phyloP scores from a whole-genome alignment of 2,797 vertebrate species.

The Periophthalmus magnuspinnatus region DNA sequence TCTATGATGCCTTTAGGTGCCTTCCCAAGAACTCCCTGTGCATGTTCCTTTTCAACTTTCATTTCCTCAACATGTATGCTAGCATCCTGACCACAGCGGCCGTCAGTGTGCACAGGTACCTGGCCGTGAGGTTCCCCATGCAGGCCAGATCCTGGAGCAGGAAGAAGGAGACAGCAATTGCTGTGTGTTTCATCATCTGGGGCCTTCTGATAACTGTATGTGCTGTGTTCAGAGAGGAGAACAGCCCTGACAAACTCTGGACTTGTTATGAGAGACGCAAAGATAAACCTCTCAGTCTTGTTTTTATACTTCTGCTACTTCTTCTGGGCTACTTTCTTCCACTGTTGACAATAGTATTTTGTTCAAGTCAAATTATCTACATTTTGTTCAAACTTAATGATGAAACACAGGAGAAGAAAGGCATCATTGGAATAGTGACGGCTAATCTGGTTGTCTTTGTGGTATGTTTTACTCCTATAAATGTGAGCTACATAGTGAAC shows the following conservation, averaged over 20 bases:
- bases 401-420: conserved; percentile 48
- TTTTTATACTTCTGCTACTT: conserved; percentile 27
- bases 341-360: conserved; percentile 53
- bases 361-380: conserved; percentile 62
- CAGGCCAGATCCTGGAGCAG: conserved; percentile 30
- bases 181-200: conserved; percentile 68
- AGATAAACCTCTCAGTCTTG: rapidly evolving
- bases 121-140: conserved; percentile 67
- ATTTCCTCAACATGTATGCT: conserved; percentile 78
- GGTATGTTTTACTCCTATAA: conserved; percentile 80
- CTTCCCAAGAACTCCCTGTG: conserved; percentile 23
- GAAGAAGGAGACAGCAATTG: conserved; percentile 50
- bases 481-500: conserved; percentile 58
- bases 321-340: conserved; percentile 60
- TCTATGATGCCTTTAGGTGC: conserved; percentile 50
- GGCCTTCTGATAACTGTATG: conserved; percentile 6
- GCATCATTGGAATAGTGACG: conserved; percentile 60
- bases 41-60: conserved; percentile 55
- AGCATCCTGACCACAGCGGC: conserved; percentile 71
- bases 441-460: conserved; percentile 81
- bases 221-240: rapidly evolving
- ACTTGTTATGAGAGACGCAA: conserved; percentile 56
- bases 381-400: conserved; percentile 38
- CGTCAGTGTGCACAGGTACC: conserved; percentile 73
- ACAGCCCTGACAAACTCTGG: conserved; percentile 12